Conservation (phyloP, 2,113 vertebrate species). For the Odontophorus gujanensis region DNA sequence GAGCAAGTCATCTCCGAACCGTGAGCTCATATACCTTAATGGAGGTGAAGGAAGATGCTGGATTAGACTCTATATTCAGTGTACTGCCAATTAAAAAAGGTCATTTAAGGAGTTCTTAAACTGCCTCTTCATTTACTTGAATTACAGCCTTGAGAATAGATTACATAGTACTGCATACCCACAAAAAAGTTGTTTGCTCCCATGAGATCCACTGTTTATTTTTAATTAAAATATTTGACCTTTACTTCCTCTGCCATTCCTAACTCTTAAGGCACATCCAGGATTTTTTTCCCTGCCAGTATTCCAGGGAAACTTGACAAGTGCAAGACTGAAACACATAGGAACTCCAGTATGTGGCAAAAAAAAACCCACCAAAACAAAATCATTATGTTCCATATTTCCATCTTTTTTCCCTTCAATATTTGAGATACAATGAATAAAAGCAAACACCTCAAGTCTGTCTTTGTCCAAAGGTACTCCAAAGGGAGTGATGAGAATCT, state of each 20-base stretch:
- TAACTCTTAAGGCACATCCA: not conserved
- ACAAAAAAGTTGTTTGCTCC: not conserved
- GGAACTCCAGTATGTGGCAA: not conserved
- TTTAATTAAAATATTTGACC: conserved; percentile 14
- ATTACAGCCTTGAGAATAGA: not conserved
- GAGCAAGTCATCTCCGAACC: not conserved
- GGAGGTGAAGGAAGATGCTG: not conserved
- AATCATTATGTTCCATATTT: not conserved
- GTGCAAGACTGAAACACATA: not conserved
- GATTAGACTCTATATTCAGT: not conserved
- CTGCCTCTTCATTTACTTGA: not conserved
- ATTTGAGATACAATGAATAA: not conserved
- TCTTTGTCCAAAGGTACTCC: not conserved
- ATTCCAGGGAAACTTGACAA: not conserved
- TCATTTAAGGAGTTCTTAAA: not conserved
- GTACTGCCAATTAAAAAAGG: not conserved
- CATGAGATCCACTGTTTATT: not conserved
- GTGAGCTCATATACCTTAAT: not conserved
- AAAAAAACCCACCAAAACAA: not conserved
- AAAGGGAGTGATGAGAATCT: not conserved
- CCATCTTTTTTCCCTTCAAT: not conserved
- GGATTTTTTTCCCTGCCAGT: not conserved
- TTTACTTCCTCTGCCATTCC: conserved; percentile 1
- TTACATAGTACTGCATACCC: not conserved
- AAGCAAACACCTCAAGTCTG: not conserved